phyloP scores from a whole-genome alignment of 2,797 vertebrate genomes.

The Arnoldichthys spilopterus region DNA sequence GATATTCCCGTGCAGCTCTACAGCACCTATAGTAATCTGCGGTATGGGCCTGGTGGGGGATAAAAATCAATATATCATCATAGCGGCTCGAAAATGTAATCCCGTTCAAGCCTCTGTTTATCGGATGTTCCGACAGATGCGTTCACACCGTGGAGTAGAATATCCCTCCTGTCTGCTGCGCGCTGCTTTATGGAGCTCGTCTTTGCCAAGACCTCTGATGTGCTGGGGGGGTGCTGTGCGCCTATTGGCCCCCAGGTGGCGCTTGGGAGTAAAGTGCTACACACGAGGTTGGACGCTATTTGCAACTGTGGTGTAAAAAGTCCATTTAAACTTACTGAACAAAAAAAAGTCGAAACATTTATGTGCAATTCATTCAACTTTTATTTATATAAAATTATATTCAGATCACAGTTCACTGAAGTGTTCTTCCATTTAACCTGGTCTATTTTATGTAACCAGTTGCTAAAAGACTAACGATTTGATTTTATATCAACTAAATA shows the following conservation, averaged over 20 bases:
- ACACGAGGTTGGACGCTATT: too few species aligned
- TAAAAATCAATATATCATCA: slow-evolving; percentile 65
- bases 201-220: not conserved
- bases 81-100: slow-evolving; percentile 56
- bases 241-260: slow-evolving; percentile 46
- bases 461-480: too few species aligned
- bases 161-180: slow-evolving; percentile 46
- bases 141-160: slow-evolving; percentile 50
- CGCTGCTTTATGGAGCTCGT: slow-evolving; percentile 42
- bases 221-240: not conserved
- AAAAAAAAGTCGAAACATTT: too few species aligned
- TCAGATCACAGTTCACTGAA: too few species aligned
- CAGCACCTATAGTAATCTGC: slow-evolving; percentile 42
- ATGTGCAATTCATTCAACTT: too few species aligned
- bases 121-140: slow-evolving; percentile 48
- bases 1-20: slow-evolving; percentile 29
- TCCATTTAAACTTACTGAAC: too few species aligned
- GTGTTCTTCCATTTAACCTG: too few species aligned
- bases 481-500: too few species aligned
- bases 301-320: not conserved
- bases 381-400: too few species aligned
- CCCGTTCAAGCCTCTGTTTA: slow-evolving; percentile 55
- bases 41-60: slow-evolving; percentile 43
- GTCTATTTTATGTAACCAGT: too few species aligned
- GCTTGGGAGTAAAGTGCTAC: slow-evolving; percentile 41